Base-by-base conservation (phyloP, 2,113 vertebrate genomes). In the Callospermophilus lateralis region DNA sequence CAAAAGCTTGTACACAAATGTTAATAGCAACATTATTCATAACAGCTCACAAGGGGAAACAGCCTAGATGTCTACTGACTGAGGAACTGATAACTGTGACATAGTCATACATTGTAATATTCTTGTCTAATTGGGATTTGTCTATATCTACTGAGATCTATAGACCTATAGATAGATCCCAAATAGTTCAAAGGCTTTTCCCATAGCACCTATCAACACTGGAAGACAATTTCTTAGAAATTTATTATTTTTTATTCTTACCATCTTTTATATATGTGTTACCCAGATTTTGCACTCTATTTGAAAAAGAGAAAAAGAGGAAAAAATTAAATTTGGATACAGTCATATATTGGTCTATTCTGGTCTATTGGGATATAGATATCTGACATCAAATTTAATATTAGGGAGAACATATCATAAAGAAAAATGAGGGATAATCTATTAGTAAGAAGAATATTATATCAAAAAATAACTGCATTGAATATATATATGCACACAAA, bases 171-270 rank as follows among this genome's bases (percentile, higher is more conserved):
- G 51, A 51, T 51, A 51, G 13, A 53, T 53, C 51, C 51, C 51
- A 53, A 53, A 53, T 85, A 32, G 32, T 61, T 85, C 28, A 77
- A 10, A 22, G 93, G 61, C 34, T 85, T 92, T 89, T 70, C 17
- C 28, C 15, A 3, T 67, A 81, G 74, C 32, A 93, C 22, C 24
- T 48, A 19, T 68, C n/a, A 72, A 61, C 34, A 89, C 45, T 95
- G 79, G 26, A 12, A 89, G 89, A 63, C 73, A 84, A 20, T 92
- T 67, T 95, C 83, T 80, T 74, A 94, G 39, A 80, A 68, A 88
- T 63, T 5, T 37, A 55, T 51, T 83, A 61, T 22, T 51, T 90
- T 45, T 67, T 34, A 42, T 79, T 51, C 11, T 86, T 45, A 85
- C 34, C 16, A 24, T 72, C 55, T 58, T 58, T 58, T 58, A 58